Evolutionary conservation across 2,888 invertebrate species (phyloP), one percentile per base, ranked within the genome.

Genomic region (Drosophila merina): DNA sequence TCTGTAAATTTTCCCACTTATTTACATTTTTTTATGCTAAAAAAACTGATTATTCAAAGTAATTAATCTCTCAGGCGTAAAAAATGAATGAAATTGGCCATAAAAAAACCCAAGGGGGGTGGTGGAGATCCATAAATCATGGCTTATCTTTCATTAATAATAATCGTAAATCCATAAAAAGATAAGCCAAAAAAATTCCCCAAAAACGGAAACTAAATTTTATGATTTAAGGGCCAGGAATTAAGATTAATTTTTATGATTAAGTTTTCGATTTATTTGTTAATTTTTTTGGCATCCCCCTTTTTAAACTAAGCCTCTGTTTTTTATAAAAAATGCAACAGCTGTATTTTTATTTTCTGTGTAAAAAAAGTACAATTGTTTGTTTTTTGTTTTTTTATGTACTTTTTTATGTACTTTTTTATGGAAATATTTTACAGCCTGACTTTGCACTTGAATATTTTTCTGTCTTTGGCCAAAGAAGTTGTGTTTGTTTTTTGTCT

Each of bases 401-500:
- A n/a, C n/a, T n/a, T n/a, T 70, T 52, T 44, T 55, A 8, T 9
- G 33, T 50, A 30, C 31, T 44, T 20, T 10, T 51, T 14, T 44
- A 7, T 55, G 44, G 2, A 38, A 6, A 63, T 26, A 44, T 64
- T 28, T 28, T 55, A 10, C 31, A 30, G 14, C 55, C 45, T 76
- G 56, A 60, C 52, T 75, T 77, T 79, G 73, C 71, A 79, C 77
- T 81, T 79, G 71, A 79, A 73, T 69, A 57, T 14, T 9, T n/a
- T 9, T 67, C 60, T 54, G 33, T 54, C 10, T 10, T 71, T 55
- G 63, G 10, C 62, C 12, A 66, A 70, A 62, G 49, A 60, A 77
- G 57, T 66, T 58, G 40, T 31, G 47, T 55, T 14, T 45, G 54
- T 12, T 57, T 68, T 57, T 50, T 2, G 10, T 6, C n/a, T 57